Evolutionary conservation across 2,113 vertebrate genomes (phyloP).

Genomic region (Myotis davidii): DNA sequence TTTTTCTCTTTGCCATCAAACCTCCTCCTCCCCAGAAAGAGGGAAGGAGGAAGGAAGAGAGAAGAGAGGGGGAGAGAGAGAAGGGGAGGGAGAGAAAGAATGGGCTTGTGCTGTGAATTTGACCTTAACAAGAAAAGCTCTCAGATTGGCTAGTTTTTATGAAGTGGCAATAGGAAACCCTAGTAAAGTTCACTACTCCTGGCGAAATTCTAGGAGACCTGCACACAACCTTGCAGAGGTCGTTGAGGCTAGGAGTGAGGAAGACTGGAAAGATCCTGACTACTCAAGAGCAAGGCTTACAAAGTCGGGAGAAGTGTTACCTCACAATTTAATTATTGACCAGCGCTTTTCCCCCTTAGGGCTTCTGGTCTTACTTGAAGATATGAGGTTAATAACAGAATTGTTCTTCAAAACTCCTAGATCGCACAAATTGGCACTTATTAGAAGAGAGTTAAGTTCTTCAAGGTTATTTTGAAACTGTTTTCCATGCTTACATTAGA

Average conservation of each 20-base stretch:
- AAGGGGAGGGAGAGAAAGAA: background rate
- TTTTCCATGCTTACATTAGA: background rate
- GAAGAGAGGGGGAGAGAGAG: background rate
- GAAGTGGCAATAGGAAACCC: background rate
- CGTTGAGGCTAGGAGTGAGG: background rate
- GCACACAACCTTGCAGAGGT: background rate
- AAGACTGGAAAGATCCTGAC: background rate
- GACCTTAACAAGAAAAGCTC: background rate
- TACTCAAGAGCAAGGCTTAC: background rate
- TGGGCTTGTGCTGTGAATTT: background rate
- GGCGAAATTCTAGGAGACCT: background rate
- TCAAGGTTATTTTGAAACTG: slow-evolving; percentile 9
- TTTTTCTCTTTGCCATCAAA: background rate
- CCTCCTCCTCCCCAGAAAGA: rapidly evolving
- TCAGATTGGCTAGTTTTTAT: background rate
- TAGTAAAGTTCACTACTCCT: background rate
- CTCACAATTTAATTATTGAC: background rate
- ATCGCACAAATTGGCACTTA: background rate
- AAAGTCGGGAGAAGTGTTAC: background rate
- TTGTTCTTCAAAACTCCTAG: background rate
- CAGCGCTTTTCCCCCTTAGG: background rate
- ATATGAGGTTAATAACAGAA: background rate
- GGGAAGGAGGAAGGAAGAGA: background rate
- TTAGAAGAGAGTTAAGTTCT: background rate
- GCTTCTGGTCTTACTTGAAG: background rate